Evolutionary conservation across 2,888 invertebrate species (phyloP).

Genomic region (Drosophila ochracea): DNA sequence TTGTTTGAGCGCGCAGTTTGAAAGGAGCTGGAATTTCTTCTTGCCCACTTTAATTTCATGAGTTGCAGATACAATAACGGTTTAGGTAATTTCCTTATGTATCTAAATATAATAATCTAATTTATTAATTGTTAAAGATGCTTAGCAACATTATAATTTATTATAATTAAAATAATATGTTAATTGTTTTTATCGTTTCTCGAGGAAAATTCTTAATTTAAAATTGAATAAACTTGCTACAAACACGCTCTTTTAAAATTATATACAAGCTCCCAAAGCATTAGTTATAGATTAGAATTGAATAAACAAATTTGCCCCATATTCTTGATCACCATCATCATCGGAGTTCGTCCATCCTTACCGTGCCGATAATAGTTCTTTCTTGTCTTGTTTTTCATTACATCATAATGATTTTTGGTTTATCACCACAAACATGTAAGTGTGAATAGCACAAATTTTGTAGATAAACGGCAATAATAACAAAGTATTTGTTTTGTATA

Average conservation of each 20-base stretch:
- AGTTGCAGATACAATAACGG: background rate
- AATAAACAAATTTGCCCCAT: background rate
- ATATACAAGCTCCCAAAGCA: too few species aligned
- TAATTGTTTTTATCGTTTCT: background rate
- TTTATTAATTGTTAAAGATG: too few species aligned
- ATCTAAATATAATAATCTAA: background rate
- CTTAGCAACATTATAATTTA: background rate
- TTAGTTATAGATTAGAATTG: background rate
- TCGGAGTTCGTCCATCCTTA: background rate
- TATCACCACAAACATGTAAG: background rate
- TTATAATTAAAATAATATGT: background rate
- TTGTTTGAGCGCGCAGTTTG: background rate
- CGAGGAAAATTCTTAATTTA: background rate
- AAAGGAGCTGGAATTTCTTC: background rate
- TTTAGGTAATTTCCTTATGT: background rate
- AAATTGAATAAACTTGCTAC: too few species aligned
- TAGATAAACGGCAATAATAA: background rate
- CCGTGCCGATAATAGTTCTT: background rate
- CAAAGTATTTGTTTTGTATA: background rate
- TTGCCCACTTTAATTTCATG: background rate
- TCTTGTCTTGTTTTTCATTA: background rate
- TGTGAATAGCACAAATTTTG: background rate
- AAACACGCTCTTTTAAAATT: too few species aligned
- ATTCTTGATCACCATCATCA: background rate
- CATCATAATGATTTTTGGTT: background rate